phyloP scores from a whole-genome alignment of 2,113 vertebrate genomes.

The Mastomys coucha region DNA sequence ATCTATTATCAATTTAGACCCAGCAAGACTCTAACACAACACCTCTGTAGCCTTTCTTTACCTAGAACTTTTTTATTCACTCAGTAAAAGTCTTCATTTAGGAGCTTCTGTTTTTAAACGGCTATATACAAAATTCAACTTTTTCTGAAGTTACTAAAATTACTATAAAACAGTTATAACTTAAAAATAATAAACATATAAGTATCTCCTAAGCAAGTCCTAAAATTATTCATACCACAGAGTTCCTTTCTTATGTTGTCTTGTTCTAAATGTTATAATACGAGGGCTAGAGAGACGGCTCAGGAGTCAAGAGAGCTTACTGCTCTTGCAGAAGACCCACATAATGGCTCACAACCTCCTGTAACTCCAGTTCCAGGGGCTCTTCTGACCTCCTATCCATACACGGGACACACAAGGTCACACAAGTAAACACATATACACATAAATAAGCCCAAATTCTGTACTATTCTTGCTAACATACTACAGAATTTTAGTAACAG shows the following conservation, averaged over 20 bases:
- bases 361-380: neutral
- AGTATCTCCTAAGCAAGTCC: slow-evolving; percentile 36
- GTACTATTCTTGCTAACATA: neutral
- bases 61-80: slow-evolving; percentile 36
- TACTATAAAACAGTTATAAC: slow-evolving; percentile 11
- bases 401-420: neutral
- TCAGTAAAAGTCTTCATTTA: slow-evolving; percentile 43
- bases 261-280: neutral
- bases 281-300: neutral
- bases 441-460: neutral
- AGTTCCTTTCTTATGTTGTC: neutral
- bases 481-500: neutral
- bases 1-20: slow-evolving; percentile 45
- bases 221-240: slow-evolving; percentile 13
- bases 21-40: slow-evolving; percentile 55
- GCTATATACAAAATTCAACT: neutral
- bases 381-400: neutral
- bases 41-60: slow-evolving; percentile 52
- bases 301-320: neutral
- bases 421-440: neutral
- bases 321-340: neutral
- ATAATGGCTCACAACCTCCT: neutral
- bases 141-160: slow-evolving; percentile 20
- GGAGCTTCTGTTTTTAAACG: slow-evolving; percentile 36
- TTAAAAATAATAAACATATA: slow-evolving; percentile 1